Evolutionary conservation across 2,797 vertebrate species (phyloP).

Genomic region (Synaphobranchus kaupii): DNA sequence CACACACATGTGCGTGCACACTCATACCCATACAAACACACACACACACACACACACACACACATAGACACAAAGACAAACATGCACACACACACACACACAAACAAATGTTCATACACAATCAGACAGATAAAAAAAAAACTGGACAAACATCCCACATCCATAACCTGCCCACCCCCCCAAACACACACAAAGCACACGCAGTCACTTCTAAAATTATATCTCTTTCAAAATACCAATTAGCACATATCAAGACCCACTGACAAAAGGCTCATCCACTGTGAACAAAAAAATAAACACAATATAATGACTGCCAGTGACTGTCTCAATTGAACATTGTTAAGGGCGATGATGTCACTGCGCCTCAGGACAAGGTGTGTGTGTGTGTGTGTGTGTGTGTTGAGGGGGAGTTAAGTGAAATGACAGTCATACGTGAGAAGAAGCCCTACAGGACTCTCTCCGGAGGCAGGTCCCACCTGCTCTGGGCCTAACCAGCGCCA

Average conservation of each 20-base stretch:
- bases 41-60: constrained; percentile 18
- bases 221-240: constrained; percentile 74
- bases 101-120: background rate
- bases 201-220: constrained; percentile 66
- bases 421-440: background rate
- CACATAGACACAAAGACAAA: constrained; percentile 6
- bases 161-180: background rate
- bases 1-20: constrained; percentile 35
- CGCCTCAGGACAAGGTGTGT: constrained; percentile 62
- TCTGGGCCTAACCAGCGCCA: constrained; percentile 50
- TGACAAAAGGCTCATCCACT: constrained; percentile 72
- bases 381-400: constrained; percentile 45
- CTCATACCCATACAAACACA: constrained; percentile 38
- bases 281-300: constrained; percentile 70
- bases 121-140: constrained; percentile 29
- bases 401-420: constrained; percentile 39
- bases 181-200: background rate
- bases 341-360: constrained; percentile 65
- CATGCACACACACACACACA: constrained; percentile 7
- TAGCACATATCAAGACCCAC: constrained; percentile 72
- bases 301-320: constrained; percentile 78
- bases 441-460: background rate
- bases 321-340: constrained; percentile 73
- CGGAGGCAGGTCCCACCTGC: constrained; percentile 52
- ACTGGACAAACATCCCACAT: constrained; percentile 34